Conservation (phyloP, 2,797 vertebrate species). For the Mastacembelus armatus region DNA sequence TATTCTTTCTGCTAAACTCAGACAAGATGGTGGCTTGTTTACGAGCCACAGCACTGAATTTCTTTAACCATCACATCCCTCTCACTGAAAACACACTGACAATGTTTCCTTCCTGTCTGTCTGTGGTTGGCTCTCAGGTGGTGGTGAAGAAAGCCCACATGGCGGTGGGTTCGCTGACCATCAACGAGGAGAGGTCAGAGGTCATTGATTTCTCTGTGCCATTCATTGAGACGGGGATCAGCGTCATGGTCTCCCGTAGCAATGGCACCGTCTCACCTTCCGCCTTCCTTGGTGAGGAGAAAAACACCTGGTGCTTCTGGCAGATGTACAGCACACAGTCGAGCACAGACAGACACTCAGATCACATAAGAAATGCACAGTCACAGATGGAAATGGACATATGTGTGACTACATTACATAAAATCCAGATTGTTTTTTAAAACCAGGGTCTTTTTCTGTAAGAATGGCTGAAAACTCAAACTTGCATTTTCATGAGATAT, state of each 20-base stretch:
- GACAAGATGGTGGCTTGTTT: not conserved
- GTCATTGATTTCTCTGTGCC: slow-evolving; percentile 99
- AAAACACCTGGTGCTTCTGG: slow-evolving; percentile 31
- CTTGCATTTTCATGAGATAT: too few species aligned
- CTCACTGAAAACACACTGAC: slow-evolving; percentile 13
- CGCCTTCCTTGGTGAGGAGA: slow-evolving; percentile 92
- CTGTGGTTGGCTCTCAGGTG: slow-evolving; percentile 81
- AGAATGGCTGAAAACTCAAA: too few species aligned
- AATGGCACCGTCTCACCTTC: slow-evolving; percentile 98
- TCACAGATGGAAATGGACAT: not conserved
- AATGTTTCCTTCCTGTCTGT: slow-evolving; percentile 3
- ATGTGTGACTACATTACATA: not conserved
- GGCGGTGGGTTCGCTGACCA: slow-evolving; percentile 98
- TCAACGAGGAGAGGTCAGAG: slow-evolving; percentile 97
- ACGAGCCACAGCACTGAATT: slow-evolving; percentile 4
- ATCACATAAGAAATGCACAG: not conserved
- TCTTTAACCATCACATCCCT: too few species aligned
- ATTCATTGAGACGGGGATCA: slow-evolving; percentile 98
- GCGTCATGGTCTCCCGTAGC: slow-evolving; percentile 99
- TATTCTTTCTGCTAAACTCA: not conserved
- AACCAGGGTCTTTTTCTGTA: too few species aligned
- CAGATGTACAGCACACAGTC: slow-evolving; percentile 11
- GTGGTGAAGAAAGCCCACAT: slow-evolving; percentile 97
- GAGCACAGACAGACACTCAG: not conserved
- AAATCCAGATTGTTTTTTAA: too few species aligned